Conservation (phyloP, 2,113 vertebrate species). For the Podarcis raffonei region DNA sequence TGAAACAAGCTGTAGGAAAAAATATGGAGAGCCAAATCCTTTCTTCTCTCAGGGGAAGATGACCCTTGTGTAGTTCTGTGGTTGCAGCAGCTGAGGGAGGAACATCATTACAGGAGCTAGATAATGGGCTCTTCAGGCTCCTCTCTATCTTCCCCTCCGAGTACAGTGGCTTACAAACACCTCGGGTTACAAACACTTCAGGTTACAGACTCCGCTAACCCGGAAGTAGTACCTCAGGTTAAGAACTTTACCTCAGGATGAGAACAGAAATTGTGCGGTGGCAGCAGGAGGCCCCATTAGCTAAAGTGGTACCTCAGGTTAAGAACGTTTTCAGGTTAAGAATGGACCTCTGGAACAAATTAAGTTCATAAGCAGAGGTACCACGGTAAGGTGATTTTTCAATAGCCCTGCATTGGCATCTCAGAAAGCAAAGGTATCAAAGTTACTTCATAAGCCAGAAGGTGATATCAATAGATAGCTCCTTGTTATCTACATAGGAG, state of each 20-base stretch:
- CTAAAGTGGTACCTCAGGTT: too few relatives aligned
- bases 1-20: background rate
- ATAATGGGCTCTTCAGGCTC: background rate
- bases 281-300: too few relatives aligned
- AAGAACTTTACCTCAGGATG: too few relatives aligned
- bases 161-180: background rate
- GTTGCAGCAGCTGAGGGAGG: background rate
- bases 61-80: background rate
- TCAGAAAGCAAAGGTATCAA: background rate
- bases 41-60: background rate
- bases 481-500: background rate
- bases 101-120: background rate
- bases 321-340: too few relatives aligned
- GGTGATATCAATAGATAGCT: background rate
- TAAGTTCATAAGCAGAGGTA: too few relatives aligned
- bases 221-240: too few relatives aligned
- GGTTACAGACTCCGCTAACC: too few relatives aligned
- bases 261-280: too few relatives aligned
- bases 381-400: background rate
- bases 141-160: background rate
- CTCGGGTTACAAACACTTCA: too few relatives aligned
- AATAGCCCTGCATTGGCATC: background rate
- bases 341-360: too few relatives aligned
- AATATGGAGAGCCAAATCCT: background rate
- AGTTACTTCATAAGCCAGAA: too few relatives aligned